phyloP scores from a whole-genome alignment of 2,888 invertebrate genomes.

The Eilema griseolum region DNA sequence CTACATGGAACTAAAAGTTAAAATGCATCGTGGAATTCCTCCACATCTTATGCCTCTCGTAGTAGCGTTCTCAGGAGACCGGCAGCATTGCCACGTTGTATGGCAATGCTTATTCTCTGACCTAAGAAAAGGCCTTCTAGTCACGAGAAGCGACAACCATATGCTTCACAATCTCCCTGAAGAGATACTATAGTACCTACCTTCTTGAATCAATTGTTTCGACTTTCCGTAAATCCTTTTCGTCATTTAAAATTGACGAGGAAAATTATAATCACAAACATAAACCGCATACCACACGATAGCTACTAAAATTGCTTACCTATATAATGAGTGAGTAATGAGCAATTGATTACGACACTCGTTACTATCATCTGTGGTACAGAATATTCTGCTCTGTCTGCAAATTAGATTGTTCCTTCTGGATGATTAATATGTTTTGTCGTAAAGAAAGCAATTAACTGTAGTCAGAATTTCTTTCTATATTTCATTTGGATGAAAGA shows the following conservation, averaged over 20 bases:
- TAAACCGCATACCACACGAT: neutral
- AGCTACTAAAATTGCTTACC: neutral
- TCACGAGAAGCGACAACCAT: too few relatives aligned
- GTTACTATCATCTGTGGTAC: constrained; percentile 38
- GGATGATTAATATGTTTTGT: constrained; percentile 36
- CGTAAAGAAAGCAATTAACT: constrained; percentile 21
- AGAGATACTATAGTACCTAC: too few relatives aligned
- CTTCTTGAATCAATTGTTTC: too few relatives aligned
- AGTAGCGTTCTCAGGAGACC: too few relatives aligned
- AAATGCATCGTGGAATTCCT: too few relatives aligned
- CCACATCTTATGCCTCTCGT: too few relatives aligned
- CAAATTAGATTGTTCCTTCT: constrained; percentile 32
- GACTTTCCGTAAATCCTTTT: neutral
- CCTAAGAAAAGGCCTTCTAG: too few relatives aligned
- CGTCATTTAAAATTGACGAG: neutral
- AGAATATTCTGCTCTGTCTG: constrained; percentile 25
- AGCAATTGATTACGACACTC: constrained; percentile 43
- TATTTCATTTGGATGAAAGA: constrained; percentile 7
- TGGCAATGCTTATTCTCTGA: too few relatives aligned
- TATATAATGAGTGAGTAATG: constrained; percentile 29
- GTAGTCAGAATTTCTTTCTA: constrained; percentile 22
- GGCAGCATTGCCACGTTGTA: too few relatives aligned
- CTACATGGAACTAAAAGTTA: too few relatives aligned
- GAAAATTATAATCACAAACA: neutral
- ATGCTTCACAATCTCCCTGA: too few relatives aligned